Base-by-base conservation (phyloP, 2,888 invertebrate species). In the Psylliodes chrysocephalus region DNA sequence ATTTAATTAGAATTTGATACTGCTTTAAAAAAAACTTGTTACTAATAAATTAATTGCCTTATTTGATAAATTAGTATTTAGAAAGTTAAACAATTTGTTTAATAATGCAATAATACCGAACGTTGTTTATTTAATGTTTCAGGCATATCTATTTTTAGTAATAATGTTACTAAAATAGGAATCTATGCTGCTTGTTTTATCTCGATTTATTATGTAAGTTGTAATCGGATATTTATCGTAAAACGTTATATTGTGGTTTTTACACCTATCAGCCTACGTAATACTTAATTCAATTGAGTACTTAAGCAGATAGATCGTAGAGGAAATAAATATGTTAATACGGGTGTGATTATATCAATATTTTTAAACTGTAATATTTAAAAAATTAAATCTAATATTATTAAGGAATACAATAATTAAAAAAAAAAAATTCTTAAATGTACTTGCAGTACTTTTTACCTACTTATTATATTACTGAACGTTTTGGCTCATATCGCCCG, bases 71-170 rank as follows among this genome's bases (percentile, higher is more conserved):
- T 46, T 22, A 46, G 22, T 46, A 19, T n/a, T 46, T 46, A 46
- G 46, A 46, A 46, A 46, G 46, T 46, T 46, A 46, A 8, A 46
- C 19, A 22, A 46, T 46, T 22, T 46, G 46, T 22, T 46, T 46
- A 46, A 22, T 22, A 46, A 22, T 22, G 46, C 46, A 46, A 46
- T 28, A 55, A 46, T 46, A 46, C 33, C 33, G 22, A 47, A 30
- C 46, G 33, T 46, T 56, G 56, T 56, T 56, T 42, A 46, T 46
- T 56, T 46, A 47, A 22, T 22, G 22, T 22, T 44, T 22, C 5
- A 25, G 12, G 56, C 56, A 12, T 47, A 46, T 47, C 56, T 47
- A 47, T 56, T 56, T 56, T 56, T 46, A 56, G 56, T 40, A 56
- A 42, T 47, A 56, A 46, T 33, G 40, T 56, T 47, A 46, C 56